Conservation (phyloP, 2,888 invertebrate genomes). For the Lasioglossum vierecki region DNA sequence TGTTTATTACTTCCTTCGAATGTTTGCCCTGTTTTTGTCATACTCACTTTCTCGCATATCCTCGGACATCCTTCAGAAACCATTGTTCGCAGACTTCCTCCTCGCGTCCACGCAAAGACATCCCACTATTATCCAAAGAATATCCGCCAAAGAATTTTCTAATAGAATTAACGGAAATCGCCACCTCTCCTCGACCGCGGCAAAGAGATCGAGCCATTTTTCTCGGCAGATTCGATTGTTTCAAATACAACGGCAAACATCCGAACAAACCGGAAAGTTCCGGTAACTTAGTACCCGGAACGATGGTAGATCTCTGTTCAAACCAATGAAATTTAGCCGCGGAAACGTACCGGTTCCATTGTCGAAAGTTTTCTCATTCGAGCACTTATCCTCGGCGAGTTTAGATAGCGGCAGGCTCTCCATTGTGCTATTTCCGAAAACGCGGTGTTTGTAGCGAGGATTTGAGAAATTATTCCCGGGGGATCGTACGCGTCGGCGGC, state of each 20-base stretch:
- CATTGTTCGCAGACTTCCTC: not conserved
- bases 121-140: not conserved
- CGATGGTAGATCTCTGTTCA: not conserved
- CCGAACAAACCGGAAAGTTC: not conserved
- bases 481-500: not conserved
- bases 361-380: not conserved
- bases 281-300: not conserved
- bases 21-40: constrained; percentile 38
- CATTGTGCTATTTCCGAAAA: not conserved
- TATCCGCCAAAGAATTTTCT: not conserved
- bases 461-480: not conserved
- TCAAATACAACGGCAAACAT: constrained; percentile 5
- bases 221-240: not conserved
- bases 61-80: not conserved
- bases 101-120: not conserved
- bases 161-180: not conserved
- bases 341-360: not conserved
- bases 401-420: not conserved
- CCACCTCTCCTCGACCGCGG: not conserved
- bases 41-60: not conserved
- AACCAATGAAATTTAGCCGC: not conserved
- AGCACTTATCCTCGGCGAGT: not conserved
- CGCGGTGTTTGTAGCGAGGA: not conserved
- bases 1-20: constrained; percentile 61
- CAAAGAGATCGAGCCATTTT: not conserved